Evolutionary conservation across 2,113 vertebrate species (phyloP).

Genomic region (Verasper variegatus): DNA sequence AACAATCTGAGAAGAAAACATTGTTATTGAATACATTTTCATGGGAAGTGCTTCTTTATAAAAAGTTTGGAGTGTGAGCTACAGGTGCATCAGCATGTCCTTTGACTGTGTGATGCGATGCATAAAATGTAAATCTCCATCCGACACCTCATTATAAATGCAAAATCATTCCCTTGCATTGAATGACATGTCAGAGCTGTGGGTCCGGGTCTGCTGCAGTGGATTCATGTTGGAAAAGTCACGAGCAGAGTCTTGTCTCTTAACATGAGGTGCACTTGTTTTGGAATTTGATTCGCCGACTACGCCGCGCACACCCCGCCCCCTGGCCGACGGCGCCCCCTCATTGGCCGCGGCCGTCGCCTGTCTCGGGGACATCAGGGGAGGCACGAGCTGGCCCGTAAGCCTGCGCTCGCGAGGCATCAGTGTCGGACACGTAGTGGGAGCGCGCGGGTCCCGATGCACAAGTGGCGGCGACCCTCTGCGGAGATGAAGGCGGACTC

Average conservation of each 20-base stretch:
- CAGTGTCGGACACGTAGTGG: constrained; percentile 82
- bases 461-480: constrained; percentile 80
- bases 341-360: constrained; percentile 76
- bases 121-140: neutral
- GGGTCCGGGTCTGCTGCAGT: neutral
- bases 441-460: constrained; percentile 82
- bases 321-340: neutral
- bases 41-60: too few species aligned
- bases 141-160: neutral
- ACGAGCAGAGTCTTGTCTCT: constrained; percentile 72
- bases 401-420: constrained; percentile 75
- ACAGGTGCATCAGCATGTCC: neutral
- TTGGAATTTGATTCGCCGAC: constrained; percentile 76
- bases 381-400: constrained; percentile 83
- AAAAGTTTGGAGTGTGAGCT: neutral
- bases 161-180: neutral
- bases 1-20: too few species aligned
- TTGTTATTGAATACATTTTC: too few species aligned
- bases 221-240: constrained; percentile 67
- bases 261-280: constrained; percentile 80
- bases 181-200: neutral
- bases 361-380: constrained; percentile 76
- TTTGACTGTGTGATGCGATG: neutral
- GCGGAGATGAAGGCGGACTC: constrained; percentile 85
- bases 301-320: constrained; percentile 72